Evolutionary conservation across 1,140 invertebrate genomes (phyloP).

Genomic region (Telenomus remus): DNA sequence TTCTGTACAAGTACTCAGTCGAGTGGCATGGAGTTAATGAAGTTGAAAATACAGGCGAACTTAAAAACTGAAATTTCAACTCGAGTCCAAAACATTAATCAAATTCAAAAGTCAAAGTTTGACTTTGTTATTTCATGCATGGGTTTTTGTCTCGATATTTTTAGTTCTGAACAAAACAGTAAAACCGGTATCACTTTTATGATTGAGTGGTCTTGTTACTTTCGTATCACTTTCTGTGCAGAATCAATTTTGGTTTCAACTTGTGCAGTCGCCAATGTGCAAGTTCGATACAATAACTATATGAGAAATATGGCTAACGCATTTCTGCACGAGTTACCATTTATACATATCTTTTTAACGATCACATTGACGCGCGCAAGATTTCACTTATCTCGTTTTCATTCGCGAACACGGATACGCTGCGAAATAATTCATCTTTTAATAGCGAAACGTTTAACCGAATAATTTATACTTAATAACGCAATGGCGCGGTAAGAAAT

Average conservation of each 20-base stretch:
- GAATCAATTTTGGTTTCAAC: neutral
- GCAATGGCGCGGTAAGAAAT: constrained; percentile 3
- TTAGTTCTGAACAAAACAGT: no score
- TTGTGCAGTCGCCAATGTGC: neutral
- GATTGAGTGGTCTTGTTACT: neutral
- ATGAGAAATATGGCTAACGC: constrained; percentile 12
- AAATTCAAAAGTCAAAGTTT: no score
- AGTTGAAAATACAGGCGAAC: no score
- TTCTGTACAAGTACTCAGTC: no score
- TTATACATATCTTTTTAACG: constrained; percentile 6
- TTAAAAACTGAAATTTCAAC: no score
- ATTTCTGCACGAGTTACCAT: constrained; percentile 1
- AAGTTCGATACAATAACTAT: neutral
- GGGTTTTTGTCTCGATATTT: no score
- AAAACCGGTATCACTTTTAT: no score
- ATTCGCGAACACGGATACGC: neutral
- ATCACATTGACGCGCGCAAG: constrained; percentile 12
- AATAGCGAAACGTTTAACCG: constrained; percentile 4
- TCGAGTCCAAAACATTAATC: no score
- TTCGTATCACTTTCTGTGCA: neutral
- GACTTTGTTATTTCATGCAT: no score
- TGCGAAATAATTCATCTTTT: constrained; percentile 9
- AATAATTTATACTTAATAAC: neutral
- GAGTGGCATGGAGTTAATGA: no score
- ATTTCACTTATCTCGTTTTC: constrained; percentile 15